Base-by-base conservation (phyloP, 1,140 invertebrate species). In the Nasonia giraulti region DNA sequence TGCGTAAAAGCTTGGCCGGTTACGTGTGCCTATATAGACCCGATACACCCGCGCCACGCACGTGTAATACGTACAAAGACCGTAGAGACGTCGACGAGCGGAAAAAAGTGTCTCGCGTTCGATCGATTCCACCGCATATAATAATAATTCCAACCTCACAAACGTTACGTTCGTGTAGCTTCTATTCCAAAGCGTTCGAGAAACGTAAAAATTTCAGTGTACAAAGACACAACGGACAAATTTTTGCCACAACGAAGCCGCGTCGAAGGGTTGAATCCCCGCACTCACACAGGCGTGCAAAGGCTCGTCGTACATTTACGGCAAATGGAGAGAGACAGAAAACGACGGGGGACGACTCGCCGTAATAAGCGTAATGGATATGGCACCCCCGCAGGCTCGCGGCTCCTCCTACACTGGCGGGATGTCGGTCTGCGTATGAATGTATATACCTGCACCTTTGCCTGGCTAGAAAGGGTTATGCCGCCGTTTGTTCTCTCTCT, bases 361-460 rank as follows among this genome's bases (percentile, higher is more conserved):
- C 90, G 89, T 90, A 91, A 91, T 91, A 91, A 91, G 87, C 89
- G 91, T 91, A 91, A 91, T 91, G 91, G 90, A 91, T 91, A 90
- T 90, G 86, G 87, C 87, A 90, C 87, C 89, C 89, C 90, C 88
- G 88, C 87, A 84, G 88, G 88, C 89, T 81, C 87, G 71, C 71
- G 71, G 31, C 76, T 33, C 76, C 75, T 50, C 37, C 66, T 66
- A 10, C 62, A 31, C 20, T n/a, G 68, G 31, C 68, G 68, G 31
- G 7, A 17, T 62, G 6, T 62, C 6, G 6, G 1, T 20, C 6
- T 62, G 7, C 55, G 40, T 44, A 62, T n/a, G n/a, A 3, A 62
- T 62, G 17, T 6, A n/a, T 62, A n/a, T 62, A 62, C 55, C 50
- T 55, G 7, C 55, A 62, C 17, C 20, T 50, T 50, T 14, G 47